Evolutionary conservation across 2,113 vertebrate genomes (phyloP).

Genomic region (Cololabis saira): DNA sequence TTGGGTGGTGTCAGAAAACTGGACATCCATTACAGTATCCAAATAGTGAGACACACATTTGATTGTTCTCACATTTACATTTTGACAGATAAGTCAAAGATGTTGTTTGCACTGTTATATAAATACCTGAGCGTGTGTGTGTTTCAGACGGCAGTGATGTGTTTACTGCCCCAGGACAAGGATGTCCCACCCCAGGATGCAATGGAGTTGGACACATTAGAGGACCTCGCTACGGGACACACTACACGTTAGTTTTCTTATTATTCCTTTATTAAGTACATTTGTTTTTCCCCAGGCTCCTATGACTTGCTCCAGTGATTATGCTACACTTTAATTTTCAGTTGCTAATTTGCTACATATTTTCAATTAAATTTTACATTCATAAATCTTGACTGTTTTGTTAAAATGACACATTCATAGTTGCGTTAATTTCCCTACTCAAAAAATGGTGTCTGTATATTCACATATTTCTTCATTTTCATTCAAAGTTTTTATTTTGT

Average conservation of each 20-base stretch:
- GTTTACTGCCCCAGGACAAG: slow-evolving; percentile 80
- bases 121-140: slow-evolving; percentile 2
- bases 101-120: slow-evolving; percentile 28
- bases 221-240: slow-evolving; percentile 89
- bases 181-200: slow-evolving; percentile 89
- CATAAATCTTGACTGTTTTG: too few species aligned
- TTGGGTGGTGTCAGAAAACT: slow-evolving; percentile 92
- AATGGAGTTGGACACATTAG: slow-evolving; percentile 88
- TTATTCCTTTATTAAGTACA: not conserved
- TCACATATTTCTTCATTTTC: too few species aligned
- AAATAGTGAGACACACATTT: slow-evolving; percentile 76
- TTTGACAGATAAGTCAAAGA: not conserved
- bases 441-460: too few species aligned
- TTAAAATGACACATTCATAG: too few species aligned
- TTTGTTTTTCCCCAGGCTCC: too few species aligned
- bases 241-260: slow-evolving; percentile 85
- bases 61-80: not conserved
- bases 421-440: too few species aligned
- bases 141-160: slow-evolving; percentile 74
- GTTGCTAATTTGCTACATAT: too few species aligned
- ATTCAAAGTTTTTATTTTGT: not conserved
- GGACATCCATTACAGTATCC: slow-evolving; percentile 88
- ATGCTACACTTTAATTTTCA: too few species aligned
- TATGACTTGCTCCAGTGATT: too few species aligned
- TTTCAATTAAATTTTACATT: too few species aligned